These are phyloP conservation scores for Ciconia nigra DNA, from an alignment of 2,797 vertebrate species.

Conservation along the genomic window DNA sequence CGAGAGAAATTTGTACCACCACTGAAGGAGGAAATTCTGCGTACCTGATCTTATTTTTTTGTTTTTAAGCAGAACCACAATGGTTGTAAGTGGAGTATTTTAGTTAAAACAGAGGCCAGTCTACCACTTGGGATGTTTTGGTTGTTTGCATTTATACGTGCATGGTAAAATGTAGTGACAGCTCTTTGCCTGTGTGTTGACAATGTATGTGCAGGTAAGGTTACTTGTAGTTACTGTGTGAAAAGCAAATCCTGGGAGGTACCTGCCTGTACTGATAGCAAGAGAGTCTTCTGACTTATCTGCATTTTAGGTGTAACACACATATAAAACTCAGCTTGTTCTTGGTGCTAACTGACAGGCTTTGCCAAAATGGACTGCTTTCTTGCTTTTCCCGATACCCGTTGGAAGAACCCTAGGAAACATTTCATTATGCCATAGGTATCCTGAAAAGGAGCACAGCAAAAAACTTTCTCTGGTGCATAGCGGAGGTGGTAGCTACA, in stretches of 20 bases:
- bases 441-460: background rate
- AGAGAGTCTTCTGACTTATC: background rate
- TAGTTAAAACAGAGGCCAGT: background rate
- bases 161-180: background rate
- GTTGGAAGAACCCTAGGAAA: background rate
- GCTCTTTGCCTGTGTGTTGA: background rate
- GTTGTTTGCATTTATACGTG: background rate
- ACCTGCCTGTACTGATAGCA: background rate
- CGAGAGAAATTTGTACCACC: background rate
- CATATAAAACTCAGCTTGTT: background rate
- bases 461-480: background rate
- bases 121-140: background rate
- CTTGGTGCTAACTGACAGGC: background rate
- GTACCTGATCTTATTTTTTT: background rate
- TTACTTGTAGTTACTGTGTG: background rate
- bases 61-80: background rate
- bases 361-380: background rate
- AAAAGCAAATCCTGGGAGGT: background rate
- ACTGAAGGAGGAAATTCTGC: conserved; percentile 6
- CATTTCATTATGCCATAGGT: background rate
- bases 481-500: background rate
- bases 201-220: background rate
- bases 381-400: background rate
- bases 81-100: background rate
- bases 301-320: background rate